Percentiles rank a stretch among this genome's conserved stretches.
Evolutionary conservation across 1,140 invertebrate genomes (phyloP).

Genomic region (Leptoteleia sp.): DNA sequence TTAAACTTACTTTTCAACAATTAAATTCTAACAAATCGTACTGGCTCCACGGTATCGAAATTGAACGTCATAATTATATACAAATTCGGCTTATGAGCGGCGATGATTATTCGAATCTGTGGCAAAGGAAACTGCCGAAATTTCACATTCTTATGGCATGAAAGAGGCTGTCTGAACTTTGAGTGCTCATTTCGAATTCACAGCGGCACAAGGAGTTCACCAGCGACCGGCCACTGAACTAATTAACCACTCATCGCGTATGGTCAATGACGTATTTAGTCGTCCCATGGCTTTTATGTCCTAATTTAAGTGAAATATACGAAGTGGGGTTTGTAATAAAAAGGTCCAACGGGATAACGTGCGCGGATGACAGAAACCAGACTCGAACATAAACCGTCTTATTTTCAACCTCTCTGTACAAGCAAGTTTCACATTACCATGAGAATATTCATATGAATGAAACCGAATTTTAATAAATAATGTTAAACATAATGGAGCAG

Average conservation of each 20-base stretch:
- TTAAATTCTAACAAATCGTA: neutral
- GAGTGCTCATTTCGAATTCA: slow-evolving; percentile 44
- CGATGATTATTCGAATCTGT: slow-evolving; percentile 37
- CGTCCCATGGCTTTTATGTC: slow-evolving; percentile 31
- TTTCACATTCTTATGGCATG: slow-evolving; percentile 42
- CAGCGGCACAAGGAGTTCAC: slow-evolving; percentile 37
- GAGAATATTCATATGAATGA: neutral
- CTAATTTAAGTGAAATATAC: slow-evolving; percentile 36
- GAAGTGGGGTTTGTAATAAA: slow-evolving; percentile 32
- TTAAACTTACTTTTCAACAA: neutral
- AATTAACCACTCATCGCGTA: slow-evolving; percentile 66
- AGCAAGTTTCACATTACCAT: neutral
- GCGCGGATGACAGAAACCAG: slow-evolving; percentile 4
- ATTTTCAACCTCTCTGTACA: neutral
- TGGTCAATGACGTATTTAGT: slow-evolving; percentile 59
- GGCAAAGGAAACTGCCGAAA: slow-evolving; percentile 28
- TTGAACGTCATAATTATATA: slow-evolving; percentile 5
- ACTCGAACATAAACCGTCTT: neutral
- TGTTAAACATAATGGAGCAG: too few species aligned
- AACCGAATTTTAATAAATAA: too few species aligned
- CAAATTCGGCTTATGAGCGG: slow-evolving; percentile 5
- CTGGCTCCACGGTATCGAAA: neutral
- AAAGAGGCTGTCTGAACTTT: slow-evolving; percentile 29
- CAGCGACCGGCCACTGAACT: slow-evolving; percentile 57
- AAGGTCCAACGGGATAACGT: slow-evolving; percentile 2